Evolutionary conservation across 1,140 invertebrate species (phyloP), one percentile per base, ranked within the genome.

Genomic region (Phymorhynchus buccinoides): DNA sequence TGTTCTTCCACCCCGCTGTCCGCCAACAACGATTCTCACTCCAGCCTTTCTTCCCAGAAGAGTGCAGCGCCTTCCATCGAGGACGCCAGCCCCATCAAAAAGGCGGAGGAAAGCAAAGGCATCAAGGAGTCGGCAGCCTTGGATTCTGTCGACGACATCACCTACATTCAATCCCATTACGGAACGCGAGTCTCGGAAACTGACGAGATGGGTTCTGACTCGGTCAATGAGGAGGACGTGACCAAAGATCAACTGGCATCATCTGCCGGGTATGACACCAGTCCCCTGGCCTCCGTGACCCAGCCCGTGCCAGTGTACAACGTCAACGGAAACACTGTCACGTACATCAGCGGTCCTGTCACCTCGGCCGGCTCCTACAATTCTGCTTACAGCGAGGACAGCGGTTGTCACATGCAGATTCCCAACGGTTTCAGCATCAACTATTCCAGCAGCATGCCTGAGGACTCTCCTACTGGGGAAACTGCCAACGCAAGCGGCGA

Each of bases 1-100:
- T 87, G 66, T 35, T 87, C 86, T 9, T 87, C 86, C 16, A 87
- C 86, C 6, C 86, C 86, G 22, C 62, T 87, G 4, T 68, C 66
- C 4, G 37, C 44, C 1, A 82, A 48, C 41, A 39, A 68, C 42
- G 42, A 81, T 32, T 82, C 80, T 30, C 66, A 41, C 27, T 56
- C 44, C 35, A 78, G 44, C 71, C 9, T 80, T 9, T 52, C 82
- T 30, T 79, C 81, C 27, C 56, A 73, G 4, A 82, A 85, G 2
- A 68, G 73, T 35, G 84, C 68, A 12, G 48, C 84, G 84, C n/a
- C 80, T 9, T 81, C 83, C 14, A 68, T 84, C 12, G 78, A 78
- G n/a, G 56, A 82, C 4, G 37, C 78, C 30, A 86, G 83, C n/a
- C 86, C 86, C 30, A 84, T 84, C 35, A 30, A 39, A 18, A 44